Conservation (phyloP, 2,888 invertebrate genomes). For the Malacosoma neustria region DNA sequence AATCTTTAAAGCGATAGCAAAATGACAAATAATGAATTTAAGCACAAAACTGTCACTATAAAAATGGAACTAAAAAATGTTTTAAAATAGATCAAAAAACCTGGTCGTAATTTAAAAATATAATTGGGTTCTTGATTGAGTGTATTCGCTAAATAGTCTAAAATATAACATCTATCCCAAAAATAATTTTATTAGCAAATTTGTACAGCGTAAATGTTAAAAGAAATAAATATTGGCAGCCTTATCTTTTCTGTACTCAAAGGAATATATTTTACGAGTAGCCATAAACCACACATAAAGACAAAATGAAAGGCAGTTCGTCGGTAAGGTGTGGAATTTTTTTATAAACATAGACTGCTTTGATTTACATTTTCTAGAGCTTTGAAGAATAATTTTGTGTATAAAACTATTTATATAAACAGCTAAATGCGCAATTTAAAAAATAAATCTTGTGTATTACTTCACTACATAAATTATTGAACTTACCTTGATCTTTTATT, state of each 20-base stretch:
- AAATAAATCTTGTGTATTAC: conserved; percentile 60
- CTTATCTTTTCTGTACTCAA: neutral
- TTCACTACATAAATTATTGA: conserved; percentile 71
- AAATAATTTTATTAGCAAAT: too few relatives aligned
- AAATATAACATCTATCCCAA: too few relatives aligned
- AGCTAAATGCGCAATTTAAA: conserved; percentile 55
- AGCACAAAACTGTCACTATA: too few relatives aligned
- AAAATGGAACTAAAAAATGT: too few relatives aligned
- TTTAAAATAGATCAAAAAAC: too few relatives aligned
- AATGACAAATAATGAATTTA: too few relatives aligned
- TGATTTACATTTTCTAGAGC: conserved; percentile 55
- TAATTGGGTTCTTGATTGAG: too few relatives aligned
- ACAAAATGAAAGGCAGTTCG: neutral
- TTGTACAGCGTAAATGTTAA: too few relatives aligned
- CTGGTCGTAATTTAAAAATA: too few relatives aligned
- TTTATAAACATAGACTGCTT: conserved; percentile 52
- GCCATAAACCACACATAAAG: neutral
- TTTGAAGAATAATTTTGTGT: conserved; percentile 55
- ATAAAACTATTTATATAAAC: conserved; percentile 60
- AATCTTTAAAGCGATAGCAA: too few relatives aligned
- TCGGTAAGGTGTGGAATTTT: neutral
- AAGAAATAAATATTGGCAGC: neutral
- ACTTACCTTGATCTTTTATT: conserved; percentile 32
- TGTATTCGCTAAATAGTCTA: too few relatives aligned
- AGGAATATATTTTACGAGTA: neutral